These are phyloP conservation scores for Perodicticus potto DNA, from an alignment of 2,797 vertebrate species.

Conservation along the genomic window DNA sequence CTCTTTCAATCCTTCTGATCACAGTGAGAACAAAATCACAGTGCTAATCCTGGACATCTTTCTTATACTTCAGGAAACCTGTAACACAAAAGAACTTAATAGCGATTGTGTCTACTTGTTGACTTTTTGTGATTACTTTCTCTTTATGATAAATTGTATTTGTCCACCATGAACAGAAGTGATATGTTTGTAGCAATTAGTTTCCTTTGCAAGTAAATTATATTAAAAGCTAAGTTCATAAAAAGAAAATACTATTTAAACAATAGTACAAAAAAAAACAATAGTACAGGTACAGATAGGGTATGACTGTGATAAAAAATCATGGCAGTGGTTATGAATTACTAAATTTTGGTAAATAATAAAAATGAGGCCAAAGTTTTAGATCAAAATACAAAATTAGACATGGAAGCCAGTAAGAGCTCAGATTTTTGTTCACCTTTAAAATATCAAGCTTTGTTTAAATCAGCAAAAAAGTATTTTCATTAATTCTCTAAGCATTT, in stretches of 20 bases:
- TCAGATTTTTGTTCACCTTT: background rate
- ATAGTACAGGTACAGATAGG: background rate
- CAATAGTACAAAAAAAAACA: background rate
- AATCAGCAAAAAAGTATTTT: constrained; percentile 41
- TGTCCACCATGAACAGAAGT: background rate
- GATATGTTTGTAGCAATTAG: background rate
- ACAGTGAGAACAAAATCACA: background rate
- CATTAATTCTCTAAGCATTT: constrained; percentile 53
- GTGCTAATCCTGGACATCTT: background rate
- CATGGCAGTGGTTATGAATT: background rate
- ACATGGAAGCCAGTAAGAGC: background rate
- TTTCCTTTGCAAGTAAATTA: constrained; percentile 53
- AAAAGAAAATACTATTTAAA: constrained; percentile 35
- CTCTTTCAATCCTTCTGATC: background rate
- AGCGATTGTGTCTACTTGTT: background rate
- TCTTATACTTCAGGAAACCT: background rate
- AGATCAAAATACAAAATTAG: constrained; percentile 36
- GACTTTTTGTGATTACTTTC: background rate
- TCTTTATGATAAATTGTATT: background rate
- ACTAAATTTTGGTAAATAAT: constrained; percentile 1
- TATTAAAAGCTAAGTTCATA: background rate
- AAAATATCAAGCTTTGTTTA: constrained; percentile 49
- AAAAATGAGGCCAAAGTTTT: background rate
- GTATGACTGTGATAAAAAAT: background rate
- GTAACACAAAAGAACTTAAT: background rate